Conservation (phyloP, 1,140 invertebrate genomes). For the Saccostrea echinata region DNA sequence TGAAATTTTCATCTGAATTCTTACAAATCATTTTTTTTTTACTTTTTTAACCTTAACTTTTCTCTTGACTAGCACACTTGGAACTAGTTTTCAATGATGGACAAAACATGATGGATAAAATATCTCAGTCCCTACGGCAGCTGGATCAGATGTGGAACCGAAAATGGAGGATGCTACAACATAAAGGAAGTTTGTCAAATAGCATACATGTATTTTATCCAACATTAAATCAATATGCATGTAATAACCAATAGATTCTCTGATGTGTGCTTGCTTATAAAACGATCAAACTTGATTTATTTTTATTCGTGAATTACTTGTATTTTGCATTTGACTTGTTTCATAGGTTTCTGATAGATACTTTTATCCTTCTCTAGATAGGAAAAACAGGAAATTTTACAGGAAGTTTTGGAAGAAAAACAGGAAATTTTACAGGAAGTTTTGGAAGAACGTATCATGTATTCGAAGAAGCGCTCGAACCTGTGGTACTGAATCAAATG, state of each 20-base stretch:
- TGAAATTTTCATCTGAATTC: no score
- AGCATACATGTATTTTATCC: no score
- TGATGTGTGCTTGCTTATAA: no score
- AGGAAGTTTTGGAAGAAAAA: constrained; percentile 9
- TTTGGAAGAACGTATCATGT: constrained; percentile 13
- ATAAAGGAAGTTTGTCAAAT: not conserved
- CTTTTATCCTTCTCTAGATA: not conserved
- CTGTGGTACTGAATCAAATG: not conserved
- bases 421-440: constrained; percentile 1
- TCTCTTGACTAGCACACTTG: not conserved
- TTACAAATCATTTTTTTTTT: no score
- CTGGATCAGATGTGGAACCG: not conserved
- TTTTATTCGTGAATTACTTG: no score
- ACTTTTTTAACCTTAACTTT: no score
- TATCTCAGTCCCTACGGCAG: not conserved
- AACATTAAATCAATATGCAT: no score
- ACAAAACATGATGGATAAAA: not conserved
- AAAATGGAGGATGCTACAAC: not conserved
- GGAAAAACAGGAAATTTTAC: not conserved
- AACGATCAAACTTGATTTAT: no score
- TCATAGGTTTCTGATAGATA: no score
- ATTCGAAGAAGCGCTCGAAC: not conserved
- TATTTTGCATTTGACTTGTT: no score
- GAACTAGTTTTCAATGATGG: not conserved
- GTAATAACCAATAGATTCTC: no score